Conservation (phyloP, 1,140 invertebrate genomes). For the Saxidomus purpurata region DNA sequence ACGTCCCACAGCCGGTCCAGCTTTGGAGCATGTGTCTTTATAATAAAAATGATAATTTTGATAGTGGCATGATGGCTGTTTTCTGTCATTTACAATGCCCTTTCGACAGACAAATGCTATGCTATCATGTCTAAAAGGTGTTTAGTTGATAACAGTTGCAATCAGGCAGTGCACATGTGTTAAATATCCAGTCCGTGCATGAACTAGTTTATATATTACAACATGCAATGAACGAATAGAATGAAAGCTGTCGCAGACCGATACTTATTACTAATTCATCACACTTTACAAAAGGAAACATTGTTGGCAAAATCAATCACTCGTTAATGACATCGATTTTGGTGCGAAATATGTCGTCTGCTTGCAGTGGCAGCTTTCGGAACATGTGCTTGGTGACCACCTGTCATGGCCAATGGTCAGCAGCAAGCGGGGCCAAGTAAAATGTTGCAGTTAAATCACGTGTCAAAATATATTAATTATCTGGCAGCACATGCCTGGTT, state of each 20-base stretch:
- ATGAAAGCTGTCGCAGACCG: constrained; percentile 3
- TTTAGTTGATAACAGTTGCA: too few species aligned
- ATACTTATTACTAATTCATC: constrained; percentile 38
- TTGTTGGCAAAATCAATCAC: constrained; percentile 45
- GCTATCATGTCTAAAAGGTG: too few species aligned
- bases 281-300: constrained; percentile 19
- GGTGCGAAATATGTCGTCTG: constrained; percentile 32
- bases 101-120: too few species aligned
- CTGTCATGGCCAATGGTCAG: constrained; percentile 59
- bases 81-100: too few species aligned
- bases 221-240: neutral
- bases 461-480: constrained; percentile 28
- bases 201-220: neutral
- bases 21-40: too few species aligned
- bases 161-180: neutral
- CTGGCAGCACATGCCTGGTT: neutral
- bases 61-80: too few species aligned
- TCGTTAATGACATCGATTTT: constrained; percentile 42
- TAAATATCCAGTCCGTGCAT: neutral
- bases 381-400: constrained; percentile 26
- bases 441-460: constrained; percentile 18
- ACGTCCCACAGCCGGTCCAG: too few species aligned
- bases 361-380: neutral
- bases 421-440: neutral
- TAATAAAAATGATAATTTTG: too few species aligned